Evolutionary conservation across 1,140 invertebrate genomes (phyloP).

Genomic region (Drosophila subpulchrella): DNA sequence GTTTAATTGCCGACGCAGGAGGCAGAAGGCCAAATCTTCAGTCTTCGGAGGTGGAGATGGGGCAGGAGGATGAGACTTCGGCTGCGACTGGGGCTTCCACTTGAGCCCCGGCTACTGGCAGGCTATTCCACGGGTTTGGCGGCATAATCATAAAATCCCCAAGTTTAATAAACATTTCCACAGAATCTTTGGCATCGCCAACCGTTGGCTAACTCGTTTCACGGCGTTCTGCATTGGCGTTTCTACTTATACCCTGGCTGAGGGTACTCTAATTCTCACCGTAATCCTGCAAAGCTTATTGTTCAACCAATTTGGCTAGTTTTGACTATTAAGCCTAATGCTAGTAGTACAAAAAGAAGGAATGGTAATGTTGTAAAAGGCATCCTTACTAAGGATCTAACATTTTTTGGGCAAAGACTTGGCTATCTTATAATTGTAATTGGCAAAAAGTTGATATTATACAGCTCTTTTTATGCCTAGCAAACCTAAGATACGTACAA

Average conservation of each 20-base stretch:
- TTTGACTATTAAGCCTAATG: neutral
- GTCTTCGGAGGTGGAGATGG: neutral
- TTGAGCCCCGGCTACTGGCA: constrained; percentile 28
- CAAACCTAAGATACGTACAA: too few relatives aligned
- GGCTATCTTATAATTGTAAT: too few relatives aligned
- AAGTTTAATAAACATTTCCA: constrained; percentile 82
- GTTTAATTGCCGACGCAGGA: constrained; percentile 80
- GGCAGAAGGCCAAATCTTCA: constrained; percentile 22
- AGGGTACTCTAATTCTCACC: constrained; percentile 6
- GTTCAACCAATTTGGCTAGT: neutral
- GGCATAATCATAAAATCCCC: constrained; percentile 82
- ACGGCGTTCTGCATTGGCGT: constrained; percentile 70
- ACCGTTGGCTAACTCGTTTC: constrained; percentile 71
- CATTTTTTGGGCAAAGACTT: too few relatives aligned
- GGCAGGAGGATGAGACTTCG: constrained; percentile 8
- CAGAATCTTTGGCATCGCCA: constrained; percentile 77
- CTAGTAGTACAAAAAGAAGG: too few relatives aligned
- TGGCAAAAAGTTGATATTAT: too few relatives aligned
- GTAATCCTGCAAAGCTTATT: neutral
- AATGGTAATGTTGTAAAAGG: too few relatives aligned
- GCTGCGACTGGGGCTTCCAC: constrained; percentile 1
- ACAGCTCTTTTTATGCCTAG: too few relatives aligned
- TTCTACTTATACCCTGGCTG: constrained; percentile 33
- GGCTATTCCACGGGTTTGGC: constrained; percentile 35
- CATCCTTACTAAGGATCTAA: too few relatives aligned